These are phyloP conservation scores for Brachionus paranguensis DNA, from an alignment of 1,140 invertebrate species.

Conservation along the genomic window DNA sequence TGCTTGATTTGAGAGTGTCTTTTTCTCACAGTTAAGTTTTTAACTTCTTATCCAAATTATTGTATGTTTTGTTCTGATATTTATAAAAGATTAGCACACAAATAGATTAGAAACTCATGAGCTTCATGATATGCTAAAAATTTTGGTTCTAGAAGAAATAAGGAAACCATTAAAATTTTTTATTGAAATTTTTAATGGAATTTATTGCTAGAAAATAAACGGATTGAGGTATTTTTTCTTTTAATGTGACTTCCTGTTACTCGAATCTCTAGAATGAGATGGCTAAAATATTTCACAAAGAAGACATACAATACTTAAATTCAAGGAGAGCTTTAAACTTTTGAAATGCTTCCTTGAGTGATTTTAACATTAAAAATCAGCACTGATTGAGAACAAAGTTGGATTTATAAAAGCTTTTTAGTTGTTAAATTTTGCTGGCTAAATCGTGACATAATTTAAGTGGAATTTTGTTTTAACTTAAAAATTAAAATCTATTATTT, in stretches of 20 bases:
- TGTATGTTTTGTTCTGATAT: not conserved
- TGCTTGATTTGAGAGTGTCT: not conserved
- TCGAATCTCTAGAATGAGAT: not conserved
- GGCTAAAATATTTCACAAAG: not conserved
- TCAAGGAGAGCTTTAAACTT: not conserved
- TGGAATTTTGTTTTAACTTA: not conserved
- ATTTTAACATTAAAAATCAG: not conserved
- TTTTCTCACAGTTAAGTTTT: not conserved
- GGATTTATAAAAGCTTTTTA: not conserved
- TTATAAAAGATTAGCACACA: not conserved
- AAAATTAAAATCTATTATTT: not conserved
- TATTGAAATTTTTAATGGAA: not conserved
- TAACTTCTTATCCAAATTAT: not conserved
- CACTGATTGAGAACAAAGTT: not conserved
- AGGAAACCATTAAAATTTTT: not conserved
- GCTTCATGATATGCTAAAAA: not conserved
- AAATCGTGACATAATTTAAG: not conserved
- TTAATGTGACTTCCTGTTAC: not conserved
- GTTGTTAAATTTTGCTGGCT: not conserved
- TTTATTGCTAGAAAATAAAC: not conserved
- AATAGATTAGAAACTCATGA: not conserved
- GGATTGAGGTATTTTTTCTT: not conserved
- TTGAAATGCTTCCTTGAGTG: not conserved
- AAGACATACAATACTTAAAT: not conserved
- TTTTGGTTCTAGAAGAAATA: not conserved